Percentiles rank a stretch among this genome's conserved stretches.
These are phyloP conservation scores for Caerostris darwini DNA, from an alignment of 1,140 invertebrate species.

Conservation along the genomic window DNA sequence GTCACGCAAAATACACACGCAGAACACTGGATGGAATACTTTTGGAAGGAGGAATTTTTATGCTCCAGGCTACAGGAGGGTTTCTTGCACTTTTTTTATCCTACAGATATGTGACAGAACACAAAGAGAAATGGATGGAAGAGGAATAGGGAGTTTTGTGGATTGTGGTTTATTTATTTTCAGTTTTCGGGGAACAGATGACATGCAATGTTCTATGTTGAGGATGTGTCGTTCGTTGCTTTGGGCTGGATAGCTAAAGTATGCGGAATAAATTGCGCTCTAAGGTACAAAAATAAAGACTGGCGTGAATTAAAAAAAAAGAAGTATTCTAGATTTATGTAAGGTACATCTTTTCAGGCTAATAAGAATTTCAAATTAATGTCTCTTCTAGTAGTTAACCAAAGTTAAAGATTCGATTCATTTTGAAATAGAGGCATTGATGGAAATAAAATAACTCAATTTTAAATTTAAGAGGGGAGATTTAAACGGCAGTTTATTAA, in stretches of 20 bases:
- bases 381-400: no score
- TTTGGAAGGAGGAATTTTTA: constrained; percentile 9
- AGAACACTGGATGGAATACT: constrained; percentile 19
- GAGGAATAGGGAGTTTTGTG: background rate
- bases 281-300: no score
- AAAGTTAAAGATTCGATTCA: no score
- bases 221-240: background rate
- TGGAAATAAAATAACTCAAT: no score
- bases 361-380: no score
- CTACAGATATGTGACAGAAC: constrained; percentile 9
- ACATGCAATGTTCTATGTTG: background rate
- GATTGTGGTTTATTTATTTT: background rate
- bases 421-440: no score
- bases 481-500: no score
- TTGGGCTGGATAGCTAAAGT: background rate
- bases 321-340: no score
- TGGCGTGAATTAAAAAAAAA: no score
- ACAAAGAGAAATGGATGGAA: constrained; percentile 5
- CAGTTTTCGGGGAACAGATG: background rate
- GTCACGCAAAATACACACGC: constrained; percentile 60
- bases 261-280: constrained; percentile 3
- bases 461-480: no score
- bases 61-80: background rate
- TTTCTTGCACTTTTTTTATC: background rate
- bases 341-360: no score